These are phyloP conservation scores for Gasterosteus nipponicus DNA, from an alignment of 2,113 vertebrate genomes.

Conservation along the genomic window DNA sequence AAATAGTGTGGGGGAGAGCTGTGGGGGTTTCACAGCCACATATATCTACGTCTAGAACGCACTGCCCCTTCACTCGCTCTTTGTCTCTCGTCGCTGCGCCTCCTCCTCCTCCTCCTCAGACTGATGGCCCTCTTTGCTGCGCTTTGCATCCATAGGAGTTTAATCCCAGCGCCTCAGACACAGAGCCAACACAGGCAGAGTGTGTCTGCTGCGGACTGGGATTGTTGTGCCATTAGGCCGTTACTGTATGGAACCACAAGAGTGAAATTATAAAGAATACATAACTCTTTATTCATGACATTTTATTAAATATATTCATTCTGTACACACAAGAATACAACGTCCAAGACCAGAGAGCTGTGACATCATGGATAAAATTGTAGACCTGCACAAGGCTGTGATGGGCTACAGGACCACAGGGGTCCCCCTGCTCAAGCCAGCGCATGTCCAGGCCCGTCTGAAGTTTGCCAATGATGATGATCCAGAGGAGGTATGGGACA, in stretches of 20 bases:
- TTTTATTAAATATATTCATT: no score
- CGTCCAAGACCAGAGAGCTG: no score
- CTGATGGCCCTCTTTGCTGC: constrained; percentile 43
- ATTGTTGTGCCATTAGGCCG: constrained; percentile 18
- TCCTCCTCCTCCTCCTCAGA: constrained; percentile 41
- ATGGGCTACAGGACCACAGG: no score
- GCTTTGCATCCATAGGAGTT: constrained; percentile 67
- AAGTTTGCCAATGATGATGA: no score
- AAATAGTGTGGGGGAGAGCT: constrained; percentile 57
- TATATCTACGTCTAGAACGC: constrained; percentile 60
- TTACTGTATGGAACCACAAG: not conserved
- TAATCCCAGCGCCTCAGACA: constrained; percentile 31
- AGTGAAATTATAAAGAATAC: not conserved
- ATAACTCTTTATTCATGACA: not conserved
- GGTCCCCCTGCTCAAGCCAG: no score
- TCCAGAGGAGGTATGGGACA: no score
- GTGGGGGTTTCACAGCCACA: constrained; percentile 62
- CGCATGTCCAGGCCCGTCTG: no score
- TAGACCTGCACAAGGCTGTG: no score
- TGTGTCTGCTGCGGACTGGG: constrained; percentile 21
- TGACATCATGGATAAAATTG: no score
- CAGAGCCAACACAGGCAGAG: constrained; percentile 30
- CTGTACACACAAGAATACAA: no score
- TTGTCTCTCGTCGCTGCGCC: constrained; percentile 18
- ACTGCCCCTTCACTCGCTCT: constrained; percentile 19